Base-by-base conservation (phyloP, 2,113 vertebrate genomes). In the Pterophyllum scalare region DNA sequence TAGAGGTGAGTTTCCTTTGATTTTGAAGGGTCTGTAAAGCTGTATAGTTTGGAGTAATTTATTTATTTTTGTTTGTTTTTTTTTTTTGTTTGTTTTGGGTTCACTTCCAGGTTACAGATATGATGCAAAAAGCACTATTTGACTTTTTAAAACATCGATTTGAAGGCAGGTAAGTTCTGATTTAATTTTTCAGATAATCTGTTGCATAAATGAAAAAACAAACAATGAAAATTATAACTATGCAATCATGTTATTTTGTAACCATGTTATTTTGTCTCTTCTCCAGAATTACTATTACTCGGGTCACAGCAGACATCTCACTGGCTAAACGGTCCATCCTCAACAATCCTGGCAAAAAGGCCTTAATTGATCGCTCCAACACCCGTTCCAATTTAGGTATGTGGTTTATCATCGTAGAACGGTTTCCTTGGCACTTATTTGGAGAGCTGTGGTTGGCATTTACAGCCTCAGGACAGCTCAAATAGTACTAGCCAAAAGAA, bases 111-210 rank as follows among this genome's bases (percentile, higher is more conserved):
- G 98, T 99, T 86, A 99, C 98, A 90, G 98, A 99, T 93, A 99
- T 99, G 98, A 99, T 99, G 98, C 98, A 99, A 91, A 99, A 99
- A 96, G 98, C 98, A 40, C 95, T 99, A 43, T 99, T 99, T 95
- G 98, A 99, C 95, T 99, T 96, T 97, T 96, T 99, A 95, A 99
- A 99, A 96, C 98, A 98, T 94, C 97, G 98, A 96, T 99, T 99
- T 92, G 98, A 99, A 97, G 98, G 98, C 86, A 97, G 98, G 98
- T 99, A 95, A 96, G 98, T 97, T 95, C 52, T 74, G 40, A 59
- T 82, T 75, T 24, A 77, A 62, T 59, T 79, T 65, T 62, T 72
- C 10, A 20, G 7, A 54, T 72, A 52, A 72, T 52, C 65, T 43
- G 20, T 76, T 20, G 10, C 11, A 70, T 1, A 20, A 38, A 17